Evolutionary conservation across 2,113 vertebrate species (phyloP).

Genomic region (Trinectes maculatus): DNA sequence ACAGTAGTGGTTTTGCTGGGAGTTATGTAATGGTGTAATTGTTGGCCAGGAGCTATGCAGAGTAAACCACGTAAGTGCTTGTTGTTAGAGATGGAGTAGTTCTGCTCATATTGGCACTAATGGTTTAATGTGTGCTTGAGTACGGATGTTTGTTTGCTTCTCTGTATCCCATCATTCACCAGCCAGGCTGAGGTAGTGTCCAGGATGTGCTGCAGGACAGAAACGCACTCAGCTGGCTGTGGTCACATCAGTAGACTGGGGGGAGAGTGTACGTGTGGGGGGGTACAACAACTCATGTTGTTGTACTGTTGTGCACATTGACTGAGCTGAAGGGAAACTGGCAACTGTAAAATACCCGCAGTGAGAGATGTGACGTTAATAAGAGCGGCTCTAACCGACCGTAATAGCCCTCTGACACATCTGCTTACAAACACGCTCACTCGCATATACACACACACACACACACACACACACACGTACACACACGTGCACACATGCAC

Average conservation of each 20-base stretch:
- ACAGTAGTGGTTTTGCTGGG: neutral
- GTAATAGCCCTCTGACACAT: constrained; percentile 57
- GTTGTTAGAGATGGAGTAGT: too few relatives aligned
- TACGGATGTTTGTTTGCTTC: constrained; percentile 10
- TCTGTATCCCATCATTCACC: constrained; percentile 12
- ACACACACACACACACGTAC: constrained; percentile 18
- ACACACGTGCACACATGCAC: constrained; percentile 28
- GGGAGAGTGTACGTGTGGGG: too few relatives aligned
- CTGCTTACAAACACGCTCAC: constrained; percentile 23
- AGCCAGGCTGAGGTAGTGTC: constrained; percentile 18
- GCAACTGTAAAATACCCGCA: constrained; percentile 43
- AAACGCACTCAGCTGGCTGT: constrained; percentile 32
- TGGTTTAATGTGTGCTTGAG: neutral
- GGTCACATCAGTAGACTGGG: constrained; percentile 27
- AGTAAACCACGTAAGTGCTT: neutral
- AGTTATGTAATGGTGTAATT: neutral
- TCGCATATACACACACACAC: constrained; percentile 28
- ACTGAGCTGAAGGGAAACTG: constrained; percentile 41
- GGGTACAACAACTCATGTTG: constrained; percentile 20
- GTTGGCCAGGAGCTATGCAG: neutral
- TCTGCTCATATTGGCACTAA: neutral
- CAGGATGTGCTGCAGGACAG: constrained; percentile 38
- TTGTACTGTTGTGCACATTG: constrained; percentile 31
- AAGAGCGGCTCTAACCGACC: constrained; percentile 56
- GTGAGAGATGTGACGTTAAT: constrained; percentile 60